phyloP scores from a whole-genome alignment of 2,888 invertebrate genomes.

The Caenorhabditis sp. region DNA sequence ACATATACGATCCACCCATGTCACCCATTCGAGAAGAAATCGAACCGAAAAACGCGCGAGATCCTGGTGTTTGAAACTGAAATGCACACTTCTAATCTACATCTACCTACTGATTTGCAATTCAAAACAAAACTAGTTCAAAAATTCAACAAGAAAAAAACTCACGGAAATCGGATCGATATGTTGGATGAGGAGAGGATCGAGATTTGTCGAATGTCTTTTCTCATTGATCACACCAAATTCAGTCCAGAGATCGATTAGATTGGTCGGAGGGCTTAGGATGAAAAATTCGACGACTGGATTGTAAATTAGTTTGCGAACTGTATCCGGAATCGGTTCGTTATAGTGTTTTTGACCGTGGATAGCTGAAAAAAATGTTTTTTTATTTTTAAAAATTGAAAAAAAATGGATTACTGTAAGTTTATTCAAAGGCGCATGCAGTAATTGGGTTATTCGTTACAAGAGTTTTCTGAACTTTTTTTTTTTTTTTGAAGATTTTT shows the following conservation, averaged over 20 bases:
- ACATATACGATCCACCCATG: slow-evolving; percentile 46
- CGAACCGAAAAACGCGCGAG: slow-evolving; percentile 56
- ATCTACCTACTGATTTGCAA: neutral
- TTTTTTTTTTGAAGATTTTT: neutral
- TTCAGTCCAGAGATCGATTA: slow-evolving; percentile 67
- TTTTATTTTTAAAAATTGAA: too few relatives aligned
- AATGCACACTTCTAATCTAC: neutral
- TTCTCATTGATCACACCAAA: slow-evolving; percentile 61
- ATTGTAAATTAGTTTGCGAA: slow-evolving; percentile 46
- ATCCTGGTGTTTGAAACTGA: slow-evolving; percentile 47
- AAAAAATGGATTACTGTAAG: too few relatives aligned
- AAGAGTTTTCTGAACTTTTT: neutral
- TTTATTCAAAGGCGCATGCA: too few relatives aligned
- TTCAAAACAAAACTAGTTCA: neutral
- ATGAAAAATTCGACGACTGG: slow-evolving; percentile 31
- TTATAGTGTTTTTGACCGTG: slow-evolving; percentile 56
- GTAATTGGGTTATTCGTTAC: too few relatives aligned
- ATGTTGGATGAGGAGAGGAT: slow-evolving; percentile 50
- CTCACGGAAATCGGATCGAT: slow-evolving; percentile 49
- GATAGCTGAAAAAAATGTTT: slow-evolving; percentile 47
- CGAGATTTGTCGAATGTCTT: slow-evolving; percentile 51
- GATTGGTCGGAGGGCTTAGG: slow-evolving; percentile 55
- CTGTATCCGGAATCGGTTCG: slow-evolving; percentile 34
- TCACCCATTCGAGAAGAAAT: slow-evolving; percentile 55
- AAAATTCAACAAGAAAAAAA: neutral